Evolutionary conservation across 2,113 vertebrate species (phyloP), one percentile per base, ranked within the genome.

Genomic region (Proterorhinus semilunaris): DNA sequence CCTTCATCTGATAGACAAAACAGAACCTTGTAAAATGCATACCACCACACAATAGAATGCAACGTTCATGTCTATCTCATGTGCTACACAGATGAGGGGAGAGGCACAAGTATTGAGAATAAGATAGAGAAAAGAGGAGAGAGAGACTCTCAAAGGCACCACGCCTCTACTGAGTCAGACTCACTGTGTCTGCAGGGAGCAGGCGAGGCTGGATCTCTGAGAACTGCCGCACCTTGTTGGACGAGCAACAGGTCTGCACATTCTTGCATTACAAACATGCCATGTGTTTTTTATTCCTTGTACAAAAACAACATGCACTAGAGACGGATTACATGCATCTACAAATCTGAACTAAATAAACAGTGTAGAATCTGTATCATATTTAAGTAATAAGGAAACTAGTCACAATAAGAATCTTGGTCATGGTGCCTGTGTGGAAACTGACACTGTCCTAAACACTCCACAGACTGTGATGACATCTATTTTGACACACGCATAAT

Each of bases 141-240:
- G 65, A 80, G 66, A 77, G 46, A 2, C 46, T 85, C 70, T 75
- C 76, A 76, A 72, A 81, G 72, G 79, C 68, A 85, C 87, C 85
- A 82, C 86, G 80, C 86, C 83, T 75, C 81, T 80, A 52, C 52
- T 80, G 42, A 52, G n/a, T 71, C 66, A 62, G 36, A 62, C 76
- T 52, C 62, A 72, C 46, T 43, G 67, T 77, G 68, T 82, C 85
- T 80, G 11, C 72, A 80, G 86, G 80, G 72, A 89, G 57, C 61
- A 85, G 77, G 88, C 83, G 70, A 74, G 84, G 84, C 83, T 70
- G 71, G 59, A 81, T 80, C 72, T 82, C 69, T 71, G 52, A 66
- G 86, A 85, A 83, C 77, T 83, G 84, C 86, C 87, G 80, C 86
- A 86, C 86, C 79, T 88, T 76, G 67, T 74, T 80, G 79, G 78